phyloP scores from a whole-genome alignment of 2,113 vertebrate genomes.

The Lanius collurio region DNA sequence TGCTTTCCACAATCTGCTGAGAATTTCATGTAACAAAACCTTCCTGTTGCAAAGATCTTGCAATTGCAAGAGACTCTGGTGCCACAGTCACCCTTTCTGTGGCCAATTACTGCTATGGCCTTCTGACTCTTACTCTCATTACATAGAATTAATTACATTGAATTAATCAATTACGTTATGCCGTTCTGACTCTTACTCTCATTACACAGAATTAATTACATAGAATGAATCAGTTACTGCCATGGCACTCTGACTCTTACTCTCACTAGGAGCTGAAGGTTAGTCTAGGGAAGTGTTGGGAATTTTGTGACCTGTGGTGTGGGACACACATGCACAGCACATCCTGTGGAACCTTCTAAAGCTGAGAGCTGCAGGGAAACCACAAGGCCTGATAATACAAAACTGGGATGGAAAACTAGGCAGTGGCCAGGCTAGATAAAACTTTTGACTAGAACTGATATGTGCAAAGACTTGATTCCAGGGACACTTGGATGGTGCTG shows the following conservation, averaged over 20 bases:
- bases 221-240: not conserved
- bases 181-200: not conserved
- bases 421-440: not conserved
- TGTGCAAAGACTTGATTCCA: not conserved
- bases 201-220: not conserved
- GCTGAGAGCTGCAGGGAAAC: not conserved
- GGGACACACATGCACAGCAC: not conserved
- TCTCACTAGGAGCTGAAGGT: not conserved
- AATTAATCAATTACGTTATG: not conserved
- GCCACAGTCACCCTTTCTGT: not conserved
- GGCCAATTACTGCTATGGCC: not conserved
- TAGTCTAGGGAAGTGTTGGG: not conserved
- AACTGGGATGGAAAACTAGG: not conserved
- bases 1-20: not conserved
- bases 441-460: not conserved
- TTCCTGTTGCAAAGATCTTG: not conserved
- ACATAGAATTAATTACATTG: not conserved
- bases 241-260: not conserved
- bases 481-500: not conserved
- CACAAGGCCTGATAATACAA: not conserved
- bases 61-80: not conserved
- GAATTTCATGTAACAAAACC: not conserved
- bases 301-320: not conserved
- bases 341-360: not conserved
- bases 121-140: not conserved